Base-by-base conservation (phyloP, 2,797 vertebrate genomes). In the Agapornis canus region DNA sequence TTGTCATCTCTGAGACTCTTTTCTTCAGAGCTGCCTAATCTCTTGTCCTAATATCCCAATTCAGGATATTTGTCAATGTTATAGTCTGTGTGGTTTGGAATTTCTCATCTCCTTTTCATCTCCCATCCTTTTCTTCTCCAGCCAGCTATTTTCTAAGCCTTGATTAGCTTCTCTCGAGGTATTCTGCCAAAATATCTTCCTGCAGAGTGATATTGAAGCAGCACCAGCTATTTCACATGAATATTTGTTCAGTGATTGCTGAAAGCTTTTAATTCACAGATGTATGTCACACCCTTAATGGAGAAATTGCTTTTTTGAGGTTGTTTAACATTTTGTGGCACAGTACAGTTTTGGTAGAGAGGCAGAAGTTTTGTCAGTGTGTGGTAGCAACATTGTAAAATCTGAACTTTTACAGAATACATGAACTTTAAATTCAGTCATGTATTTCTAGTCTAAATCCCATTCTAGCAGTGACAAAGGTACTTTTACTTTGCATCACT, bases 261-360 rank as follows among this genome's bases (percentile, higher is more conserved):
- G 37, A 13, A 92, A 86, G 89, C 60, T 88, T 78, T 90, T 63
- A 81, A 32, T 91, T 94, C 86, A 89, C 49, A 78, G 45, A 64
- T 73, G 79, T 91, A 49, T 59, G 16, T 84, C 73, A 82, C 37
- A 87, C 32, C 29, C 45, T 82, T 78, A 82, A 37, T 21, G 71
- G 26, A 78, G 26, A 80, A 78, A 57, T 63, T 16, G 9, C 2
- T 71, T 81, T 85, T 92, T 56, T 52, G 20, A 65, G 48, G 11
- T 17, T 71, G 88, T 86, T 93, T 19, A 13, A 0, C 13, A 2
- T 64, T 82, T 70, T 18, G 5, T 64, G 49, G n/a, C 35, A 45
- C 23, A 27, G 13, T 13, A 7, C 52, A 68, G 32, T 31, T 49
- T 60, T 68, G 5, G 31, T 59, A 61, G 37, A 83, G 35, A 27